Evolutionary conservation across 2,888 invertebrate species (phyloP), one percentile per base, ranked within the genome.

Genomic region (Panopea generosa): DNA sequence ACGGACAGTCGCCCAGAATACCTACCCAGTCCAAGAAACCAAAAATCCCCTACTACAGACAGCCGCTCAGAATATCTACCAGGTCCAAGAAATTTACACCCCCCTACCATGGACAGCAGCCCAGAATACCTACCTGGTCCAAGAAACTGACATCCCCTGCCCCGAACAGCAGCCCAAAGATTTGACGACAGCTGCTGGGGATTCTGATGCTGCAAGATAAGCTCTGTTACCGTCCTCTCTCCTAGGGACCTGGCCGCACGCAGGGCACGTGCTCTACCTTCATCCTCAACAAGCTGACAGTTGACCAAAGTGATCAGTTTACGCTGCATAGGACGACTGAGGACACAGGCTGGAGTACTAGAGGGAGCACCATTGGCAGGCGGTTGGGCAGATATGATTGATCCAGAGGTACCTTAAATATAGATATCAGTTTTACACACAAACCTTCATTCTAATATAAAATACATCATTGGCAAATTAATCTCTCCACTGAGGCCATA

Each of bases 71-170:
- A n/a, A n/a, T n/a, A n/a, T n/a, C n/a, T n/a, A n/a, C n/a, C n/a
- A n/a, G n/a, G n/a, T n/a, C n/a, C n/a, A n/a, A n/a, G n/a, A n/a
- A n/a, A n/a, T n/a, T n/a, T n/a, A n/a, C n/a, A n/a, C n/a, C n/a
- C n/a, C n/a, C n/a, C n/a, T n/a, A n/a, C n/a, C n/a, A n/a, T n/a
- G n/a, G n/a, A n/a, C n/a, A n/a, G n/a, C n/a, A n/a, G n/a, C n/a
- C n/a, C n/a, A n/a, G n/a, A n/a, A n/a, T n/a, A 33, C 33, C 4
- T 89, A 95, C 95, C 95, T 84, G 99, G 99, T 7, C 99, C 99
- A 33, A 99, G 95, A 94, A 99, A 99, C 93, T 99, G 99, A 91
- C 99, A 99, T 59, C 99, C 99, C 68, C 99, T 95, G 0, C 98
- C 97, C 53, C 99, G 94, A 11, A 99, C 98, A 27, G 99, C 98